Evolutionary conservation across 2,797 vertebrate genomes (phyloP).

Genomic region (Lacerta viridis): DNA sequence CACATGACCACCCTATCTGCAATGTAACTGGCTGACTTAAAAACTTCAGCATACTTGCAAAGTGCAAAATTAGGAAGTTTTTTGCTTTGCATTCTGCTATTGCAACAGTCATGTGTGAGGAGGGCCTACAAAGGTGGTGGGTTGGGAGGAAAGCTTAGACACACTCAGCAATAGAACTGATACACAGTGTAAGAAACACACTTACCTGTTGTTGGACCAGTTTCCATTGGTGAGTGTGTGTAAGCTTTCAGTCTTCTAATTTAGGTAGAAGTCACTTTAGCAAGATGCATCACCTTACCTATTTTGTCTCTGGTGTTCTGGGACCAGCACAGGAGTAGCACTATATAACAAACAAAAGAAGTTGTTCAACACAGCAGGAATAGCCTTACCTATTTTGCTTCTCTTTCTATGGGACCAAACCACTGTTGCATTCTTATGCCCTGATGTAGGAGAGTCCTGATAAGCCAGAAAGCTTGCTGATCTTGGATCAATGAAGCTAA

Average conservation of each 20-base stretch:
- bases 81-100: not conserved
- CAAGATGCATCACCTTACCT: slow-evolving; percentile 40
- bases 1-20: not conserved
- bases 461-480: not conserved
- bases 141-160: slow-evolving; percentile 1
- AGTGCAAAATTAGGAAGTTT: not conserved
- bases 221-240: slow-evolving; percentile 31
- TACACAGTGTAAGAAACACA: not conserved
- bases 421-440: not conserved
- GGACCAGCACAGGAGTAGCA: slow-evolving; percentile 43
- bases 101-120: not conserved
- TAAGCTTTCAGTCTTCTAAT: slow-evolving; percentile 32
- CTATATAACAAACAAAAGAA: slow-evolving; percentile 45
- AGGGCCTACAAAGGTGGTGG: not conserved
- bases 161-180: slow-evolving; percentile 37
- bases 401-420: not conserved
- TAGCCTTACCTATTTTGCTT: slow-evolving; percentile 11
- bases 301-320: slow-evolving; percentile 48
- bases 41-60: not conserved
- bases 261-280: slow-evolving; percentile 32
- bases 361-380: slow-evolving; percentile 26
- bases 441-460: not conserved
- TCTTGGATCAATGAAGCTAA: not conserved
- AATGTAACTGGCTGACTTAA: not conserved
- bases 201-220: slow-evolving; percentile 21